Base-by-base conservation (phyloP, 2,888 invertebrate species). In the Drepanosiphum platanoidis region DNA sequence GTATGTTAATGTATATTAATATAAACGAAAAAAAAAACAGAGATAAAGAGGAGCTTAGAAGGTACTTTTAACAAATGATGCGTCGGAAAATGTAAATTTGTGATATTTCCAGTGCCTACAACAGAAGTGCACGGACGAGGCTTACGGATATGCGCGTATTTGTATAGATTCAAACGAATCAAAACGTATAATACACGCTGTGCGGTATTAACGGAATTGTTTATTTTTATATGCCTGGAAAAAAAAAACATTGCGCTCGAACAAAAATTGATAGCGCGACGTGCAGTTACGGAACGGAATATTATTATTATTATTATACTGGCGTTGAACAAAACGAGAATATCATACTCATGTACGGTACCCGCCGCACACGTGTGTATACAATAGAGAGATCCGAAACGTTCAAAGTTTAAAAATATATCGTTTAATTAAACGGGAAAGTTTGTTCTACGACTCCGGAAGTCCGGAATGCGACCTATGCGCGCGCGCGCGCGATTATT, bases 291-390 rank as follows among this genome's bases (percentile, higher is more conserved):
- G 22, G n/a, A 32, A 52, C 15, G 34, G 15, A 4, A 9, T 58
- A 75, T 52, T 34, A 34, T n/a, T n/a, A n/a, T n/a, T n/a, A n/a
- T n/a, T n/a, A n/a, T n/a, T n/a, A n/a, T n/a, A n/a, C n/a, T n/a
- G n/a, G n/a, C n/a, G n/a, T n/a, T n/a, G n/a, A 75, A 75, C 15
- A 34, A 34, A 75, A 75, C 34, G 34, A 52, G 34, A 75, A 75
- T 58, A 58, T 15, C 39, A n/a, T 22, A 18, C 22, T 52, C 52
- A 74, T 52, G 32, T n/a, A n/a, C n/a, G n/a, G n/a, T n/a, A n/a
- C n/a, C n/a, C n/a, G n/a, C n/a, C n/a, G n/a, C n/a, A n/a, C 18
- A 34, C 22, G 30, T 58, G 9, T 52, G 58, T 34, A n/a, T n/a
- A n/a, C n/a, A n/a, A n/a, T n/a, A n/a, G n/a, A n/a, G n/a, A 58